Evolutionary conservation across 2,113 vertebrate genomes (phyloP).

Genomic region (Ascaphus truei): DNA sequence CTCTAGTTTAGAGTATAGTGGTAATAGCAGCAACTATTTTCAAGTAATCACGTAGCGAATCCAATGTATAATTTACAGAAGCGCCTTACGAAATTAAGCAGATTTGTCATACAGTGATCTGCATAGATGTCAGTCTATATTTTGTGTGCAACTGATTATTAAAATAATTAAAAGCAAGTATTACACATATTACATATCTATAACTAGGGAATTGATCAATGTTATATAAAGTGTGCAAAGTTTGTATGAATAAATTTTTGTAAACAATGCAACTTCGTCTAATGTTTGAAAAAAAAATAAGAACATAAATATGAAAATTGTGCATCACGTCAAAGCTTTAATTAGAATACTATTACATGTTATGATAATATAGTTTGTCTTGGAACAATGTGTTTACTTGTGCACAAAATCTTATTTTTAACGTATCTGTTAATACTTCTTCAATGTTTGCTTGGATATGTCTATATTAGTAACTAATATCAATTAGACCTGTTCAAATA

Average conservation of each 20-base stretch:
- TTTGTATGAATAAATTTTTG: constrained; percentile 99
- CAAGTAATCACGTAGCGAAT: constrained; percentile 69
- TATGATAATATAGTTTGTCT: constrained; percentile 36
- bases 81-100: constrained; percentile 87
- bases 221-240: constrained; percentile 92
- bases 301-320: constrained; percentile 43
- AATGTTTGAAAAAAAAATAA: constrained; percentile 77
- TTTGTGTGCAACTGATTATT: constrained; percentile 85
- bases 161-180: constrained; percentile 76
- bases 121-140: constrained; percentile 75
- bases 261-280: constrained; percentile 93
- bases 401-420: constrained; percentile 2
- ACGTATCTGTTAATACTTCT: constrained; percentile 5
- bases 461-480: not conserved
- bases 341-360: constrained; percentile 42
- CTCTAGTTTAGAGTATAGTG: constrained; percentile 70
- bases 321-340: constrained; percentile 41
- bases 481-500: constrained; percentile 11
- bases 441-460: constrained; percentile 5
- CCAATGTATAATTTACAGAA: constrained; percentile 74
- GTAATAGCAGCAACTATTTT: constrained; percentile 69
- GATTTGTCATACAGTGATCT: constrained; percentile 71
- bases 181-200: constrained; percentile 79
- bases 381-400: not conserved
- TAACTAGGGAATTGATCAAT: constrained; percentile 87